Conservation (phyloP, 2,888 invertebrate species). For the Hylaea fasciaria region DNA sequence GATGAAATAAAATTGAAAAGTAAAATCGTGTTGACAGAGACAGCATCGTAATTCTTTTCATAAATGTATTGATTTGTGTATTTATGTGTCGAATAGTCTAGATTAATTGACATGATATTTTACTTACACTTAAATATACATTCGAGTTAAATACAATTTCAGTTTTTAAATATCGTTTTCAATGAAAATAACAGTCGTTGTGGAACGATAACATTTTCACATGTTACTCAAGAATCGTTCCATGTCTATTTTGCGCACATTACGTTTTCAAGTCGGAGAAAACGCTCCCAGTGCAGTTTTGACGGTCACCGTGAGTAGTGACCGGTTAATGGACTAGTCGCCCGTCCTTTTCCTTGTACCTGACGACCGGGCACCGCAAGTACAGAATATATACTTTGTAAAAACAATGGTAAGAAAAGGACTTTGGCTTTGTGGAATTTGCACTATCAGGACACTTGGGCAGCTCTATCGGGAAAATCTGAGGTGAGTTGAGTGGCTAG, state of each 20-base stretch:
- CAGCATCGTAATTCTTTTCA: too few relatives aligned
- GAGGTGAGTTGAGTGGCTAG: too few relatives aligned
- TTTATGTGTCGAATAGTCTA: too few relatives aligned
- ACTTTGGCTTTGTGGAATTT: background rate
- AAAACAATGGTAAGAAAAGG: background rate
- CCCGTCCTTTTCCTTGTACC: constrained; percentile 71
- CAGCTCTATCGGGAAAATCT: background rate
- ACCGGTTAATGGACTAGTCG: constrained; percentile 60
- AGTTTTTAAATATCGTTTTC: too few relatives aligned
- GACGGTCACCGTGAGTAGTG: constrained; percentile 57
- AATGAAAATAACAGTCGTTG: too few relatives aligned
- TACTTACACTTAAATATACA: too few relatives aligned
- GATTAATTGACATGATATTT: too few relatives aligned
- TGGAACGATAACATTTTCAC: too few relatives aligned
- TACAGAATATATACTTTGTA: background rate
- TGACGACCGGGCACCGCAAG: constrained; percentile 38
- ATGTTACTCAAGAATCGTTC: background rate
- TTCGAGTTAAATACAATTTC: too few relatives aligned
- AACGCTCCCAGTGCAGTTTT: constrained; percentile 58
- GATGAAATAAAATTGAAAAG: too few relatives aligned
- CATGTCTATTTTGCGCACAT: constrained; percentile 23
- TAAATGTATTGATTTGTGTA: too few relatives aligned
- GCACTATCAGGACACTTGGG: background rate
- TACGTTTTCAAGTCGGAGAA: constrained; percentile 53
- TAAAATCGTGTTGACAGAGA: too few relatives aligned